Evolutionary conservation across 2,888 invertebrate species (phyloP), one percentile per base, ranked within the genome.

Genomic region (Girardia tigrina): DNA sequence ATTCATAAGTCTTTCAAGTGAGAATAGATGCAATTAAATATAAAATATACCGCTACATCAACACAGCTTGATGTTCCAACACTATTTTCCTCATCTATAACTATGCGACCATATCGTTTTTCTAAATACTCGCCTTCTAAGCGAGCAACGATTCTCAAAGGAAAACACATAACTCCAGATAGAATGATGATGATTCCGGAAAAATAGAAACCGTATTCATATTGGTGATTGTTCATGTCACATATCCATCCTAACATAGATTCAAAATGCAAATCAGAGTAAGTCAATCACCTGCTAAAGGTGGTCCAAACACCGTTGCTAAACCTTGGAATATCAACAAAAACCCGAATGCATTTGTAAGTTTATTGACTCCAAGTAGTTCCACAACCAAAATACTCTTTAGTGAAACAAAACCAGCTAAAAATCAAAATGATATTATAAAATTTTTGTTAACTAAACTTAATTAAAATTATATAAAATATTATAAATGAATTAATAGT

Each of bases 361-460:
- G 80, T 76, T 82, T 82, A 28, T 86, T 85, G 29, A 87, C 79
- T 0, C 86, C 87, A 76, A 86, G 81, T 42, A 87, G 80, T 56
- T 87, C 86, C 4, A 86, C 86, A 72, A 86, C 81, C 28, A 87
- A 83, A 14, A 87, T 84, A 0, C 87, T 86, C 42, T 95, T 89
- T 75, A 97, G 87, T 0, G 95, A 92, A 6, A 42, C 70, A 28
- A 73, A 73, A 8, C 42, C 73, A 4, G 73, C 73, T 73, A 29
- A 14, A 73, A 73, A 73, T n/a, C 42, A 8, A 29, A 70, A n/a
- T 8, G 26, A 42, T 42, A n/a, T n/a, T n/a, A n/a, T n/a, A n/a
- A n/a, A n/a, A n/a, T n/a, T n/a, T n/a, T n/a, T n/a, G n/a, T n/a
- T n/a, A n/a, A n/a, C n/a, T n/a, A n/a, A n/a, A n/a, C n/a, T n/a